Evolutionary conservation across 1,140 invertebrate genomes (phyloP), one percentile per base, ranked within the genome.

Genomic region (Drosophila burlai): DNA sequence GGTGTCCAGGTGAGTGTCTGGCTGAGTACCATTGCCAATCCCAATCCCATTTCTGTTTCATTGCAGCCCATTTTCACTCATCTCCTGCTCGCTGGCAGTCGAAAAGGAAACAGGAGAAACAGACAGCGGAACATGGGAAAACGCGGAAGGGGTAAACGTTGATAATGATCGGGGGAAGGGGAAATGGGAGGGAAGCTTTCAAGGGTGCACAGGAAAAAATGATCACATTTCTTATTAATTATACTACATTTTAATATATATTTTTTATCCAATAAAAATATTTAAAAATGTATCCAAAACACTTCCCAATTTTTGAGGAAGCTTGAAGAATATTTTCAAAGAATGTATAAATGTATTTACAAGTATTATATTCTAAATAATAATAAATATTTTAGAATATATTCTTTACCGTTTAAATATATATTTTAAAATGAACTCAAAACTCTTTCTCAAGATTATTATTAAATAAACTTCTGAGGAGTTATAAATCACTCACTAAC

Each of bases 91-190:
- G 45, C 31, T 50, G 58, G 43, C 42, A 60, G 29, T 45, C 36
- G 29, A 57, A 57, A 45, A 16, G 50, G 64, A 72, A 72, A 55
- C 47, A 13, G n/a, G 36, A 24, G 18, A 49, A 68, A 68, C 64
- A 47, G 64, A 42, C 50, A 72, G 16, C 18, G 61, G 61, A 67
- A 68, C 36, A 61, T 65, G 61, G 64, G 40, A 62, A 45, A 36
- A 18, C 38, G 34, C 21, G 26, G 46, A 21, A 67, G 69, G 55
- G 69, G 67, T 73, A 73, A 72, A 73, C 59, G 81, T 60, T 84
- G 82, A 85, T 84, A 84, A 84, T 84, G 82, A 81, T 57, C 57
- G 34, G 15, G 26, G 29, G 8, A 9, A 13, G 36, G 26, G 73
- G 64, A 67, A 24, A 21, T 2, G 71, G 65, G 26, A 57, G 59